These are phyloP conservation scores for Pycnomerus fuliginosus DNA, from an alignment of 2,888 invertebrate genomes.

Conservation along the genomic window DNA sequence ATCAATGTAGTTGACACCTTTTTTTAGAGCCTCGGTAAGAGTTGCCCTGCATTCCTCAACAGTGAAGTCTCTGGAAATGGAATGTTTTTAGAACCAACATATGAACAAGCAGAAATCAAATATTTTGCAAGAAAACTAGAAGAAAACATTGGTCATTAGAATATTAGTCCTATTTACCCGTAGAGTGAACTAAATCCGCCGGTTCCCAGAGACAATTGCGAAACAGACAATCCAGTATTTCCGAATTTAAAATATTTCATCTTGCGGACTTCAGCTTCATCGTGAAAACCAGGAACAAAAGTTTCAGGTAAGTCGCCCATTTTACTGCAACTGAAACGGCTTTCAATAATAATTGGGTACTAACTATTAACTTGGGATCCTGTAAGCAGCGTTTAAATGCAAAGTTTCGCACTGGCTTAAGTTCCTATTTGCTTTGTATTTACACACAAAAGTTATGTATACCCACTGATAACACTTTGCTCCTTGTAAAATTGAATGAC, in stretches of 20 bases:
- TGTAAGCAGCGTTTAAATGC: too few relatives aligned
- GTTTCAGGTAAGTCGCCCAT: constrained; percentile 56
- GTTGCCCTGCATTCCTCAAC: constrained; percentile 57
- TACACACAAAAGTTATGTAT: too few relatives aligned
- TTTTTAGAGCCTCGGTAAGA: constrained; percentile 68
- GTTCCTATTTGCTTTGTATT: too few relatives aligned
- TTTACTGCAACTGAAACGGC: too few relatives aligned
- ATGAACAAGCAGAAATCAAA: not conserved
- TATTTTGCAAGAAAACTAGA: not conserved
- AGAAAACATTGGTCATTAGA: not conserved
- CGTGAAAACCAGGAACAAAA: constrained; percentile 65
- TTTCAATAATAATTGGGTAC: too few relatives aligned
- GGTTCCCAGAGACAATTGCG: constrained; percentile 73
- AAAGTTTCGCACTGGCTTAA: too few relatives aligned
- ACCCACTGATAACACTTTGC: too few relatives aligned
- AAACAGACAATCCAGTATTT: constrained; percentile 70
- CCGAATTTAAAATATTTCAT: constrained; percentile 78
- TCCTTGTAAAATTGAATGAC: too few relatives aligned
- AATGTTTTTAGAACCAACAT: too few relatives aligned
- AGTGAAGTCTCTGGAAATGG: constrained; percentile 2
- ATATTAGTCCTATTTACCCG: constrained; percentile 56
- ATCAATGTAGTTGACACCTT: constrained; percentile 89
- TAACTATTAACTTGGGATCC: too few relatives aligned
- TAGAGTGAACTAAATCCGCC: constrained; percentile 72
- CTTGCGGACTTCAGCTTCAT: constrained; percentile 58